These are phyloP conservation scores for Osmerus mordax DNA, from an alignment of 2,113 vertebrate genomes.

Conservation along the genomic window DNA sequence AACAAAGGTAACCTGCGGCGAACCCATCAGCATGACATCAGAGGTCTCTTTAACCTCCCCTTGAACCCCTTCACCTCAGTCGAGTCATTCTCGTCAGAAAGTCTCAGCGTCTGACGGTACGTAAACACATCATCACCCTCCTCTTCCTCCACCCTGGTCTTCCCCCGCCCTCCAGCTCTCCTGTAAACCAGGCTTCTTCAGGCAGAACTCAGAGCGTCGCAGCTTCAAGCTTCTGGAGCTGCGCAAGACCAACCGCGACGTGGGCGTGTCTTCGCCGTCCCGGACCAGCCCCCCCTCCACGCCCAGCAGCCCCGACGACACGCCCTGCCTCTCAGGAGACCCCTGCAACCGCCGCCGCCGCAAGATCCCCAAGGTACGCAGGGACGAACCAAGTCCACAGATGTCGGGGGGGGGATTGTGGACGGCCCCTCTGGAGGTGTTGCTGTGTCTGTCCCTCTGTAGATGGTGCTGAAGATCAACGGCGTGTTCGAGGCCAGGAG, in stretches of 20 bases:
- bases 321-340: conserved; percentile 76
- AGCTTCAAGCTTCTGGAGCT: conserved; percentile 84
- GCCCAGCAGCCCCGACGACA: conserved; percentile 79
- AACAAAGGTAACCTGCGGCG: conserved; percentile 79
- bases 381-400: conserved; percentile 43
- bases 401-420: conserved; percentile 14
- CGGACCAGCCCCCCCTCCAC: conserved; percentile 86
- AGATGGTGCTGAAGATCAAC: conserved; percentile 87
- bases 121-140: too few relatives aligned
- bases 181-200: conserved; percentile 81
- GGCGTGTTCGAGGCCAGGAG: conserved; percentile 83
- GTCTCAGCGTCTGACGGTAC: too few relatives aligned
- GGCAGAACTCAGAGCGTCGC: conserved; percentile 80
- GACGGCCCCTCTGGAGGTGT: conserved; percentile 81
- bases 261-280: conserved; percentile 77
- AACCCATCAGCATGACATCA: too few relatives aligned
- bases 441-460: conserved; percentile 53
- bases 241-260: conserved; percentile 67
- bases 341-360: conserved; percentile 83
- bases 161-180: conserved; percentile 66
- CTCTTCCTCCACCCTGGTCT: too few relatives aligned
- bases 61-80: too few relatives aligned
- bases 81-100: too few relatives aligned
- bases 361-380: conserved; percentile 84
- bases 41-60: too few relatives aligned